Percentiles rank a stretch among this genome's conserved stretches.
Evolutionary conservation across 2,113 vertebrate species (phyloP).

Genomic region (Hypocryptadius cinnamomeus): DNA sequence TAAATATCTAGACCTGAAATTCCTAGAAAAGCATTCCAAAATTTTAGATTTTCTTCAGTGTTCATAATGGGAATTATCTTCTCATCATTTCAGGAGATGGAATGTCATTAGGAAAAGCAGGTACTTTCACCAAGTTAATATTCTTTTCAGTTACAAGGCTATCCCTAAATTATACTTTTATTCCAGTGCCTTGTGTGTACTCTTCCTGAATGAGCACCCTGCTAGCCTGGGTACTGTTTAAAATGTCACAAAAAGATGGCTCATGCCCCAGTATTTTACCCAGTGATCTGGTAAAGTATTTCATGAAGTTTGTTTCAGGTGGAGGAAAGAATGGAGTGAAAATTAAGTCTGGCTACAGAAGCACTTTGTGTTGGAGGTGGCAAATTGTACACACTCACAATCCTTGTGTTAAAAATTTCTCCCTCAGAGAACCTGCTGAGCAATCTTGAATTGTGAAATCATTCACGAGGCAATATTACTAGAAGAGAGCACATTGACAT

Average conservation of each 20-base stretch:
- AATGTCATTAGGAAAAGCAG: not conserved
- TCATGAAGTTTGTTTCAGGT: not conserved
- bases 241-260: not conserved
- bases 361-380: not conserved
- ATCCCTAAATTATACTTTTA: not conserved
- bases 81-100: not conserved
- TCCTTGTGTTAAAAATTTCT: not conserved
- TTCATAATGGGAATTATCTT: not conserved
- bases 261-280: not conserved
- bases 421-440: not conserved
- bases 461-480: not conserved
- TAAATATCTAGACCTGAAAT: not conserved
- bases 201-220: not conserved
- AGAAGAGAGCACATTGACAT: not conserved
- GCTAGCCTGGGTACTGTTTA: not conserved
- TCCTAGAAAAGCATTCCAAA: not conserved
- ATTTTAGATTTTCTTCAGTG: not conserved
- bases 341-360: not conserved
- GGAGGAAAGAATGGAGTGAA: not conserved
- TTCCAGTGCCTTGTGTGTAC: not conserved
- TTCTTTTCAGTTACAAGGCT: not conserved
- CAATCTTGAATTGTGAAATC: not conserved
- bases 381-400: not conserved
- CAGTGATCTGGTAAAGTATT: not conserved
- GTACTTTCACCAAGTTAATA: not conserved